Base-by-base conservation (phyloP, 1,140 invertebrate species). In the Scaptomyza graminum region DNA sequence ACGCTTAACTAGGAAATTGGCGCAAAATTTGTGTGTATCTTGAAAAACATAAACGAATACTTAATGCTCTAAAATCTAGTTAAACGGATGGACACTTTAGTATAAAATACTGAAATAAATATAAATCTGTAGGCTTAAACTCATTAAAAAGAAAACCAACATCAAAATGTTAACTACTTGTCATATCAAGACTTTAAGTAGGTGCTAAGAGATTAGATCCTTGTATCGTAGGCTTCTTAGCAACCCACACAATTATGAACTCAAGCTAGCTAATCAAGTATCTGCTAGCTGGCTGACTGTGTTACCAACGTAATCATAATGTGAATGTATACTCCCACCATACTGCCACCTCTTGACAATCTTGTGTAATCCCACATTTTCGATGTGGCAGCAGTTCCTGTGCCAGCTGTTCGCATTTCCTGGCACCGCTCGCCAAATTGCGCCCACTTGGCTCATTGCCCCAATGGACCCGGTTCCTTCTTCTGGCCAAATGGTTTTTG, bases 401-500 rank as follows among this genome's bases (percentile, higher is more conserved):
- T 62, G 74, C 37, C 77, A 74, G 69, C 74, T 74, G 81, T 59
- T 85, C 81, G 51, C 65, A 77, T 85, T 87, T 87, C 74, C 77
- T 31, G 12, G 9, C 41, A 60, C 56, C 54, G 55, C 49, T 75
- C 57, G 50, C 74, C 59, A 74, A 80, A 79, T 82, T 79, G 82
- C 79, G 78, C 78, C 82, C 78, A 87, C 78, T 85, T 85, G 82
- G 78, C 82, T 82, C 78, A 68, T 85, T 80, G 81, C 81, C 74
- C 74, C 37, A n/a, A 41, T 66, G 80, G 43, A 65, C 60, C 34
- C 65, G 31, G 22, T 62, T 34, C 16, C 55, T 28, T 43, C 63
- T 54, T 51, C 65, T 61, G 60, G 73, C 78, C 65, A 75, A 83
- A 74, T 76, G 73, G 52, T 72, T 60, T 59, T 67, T 39, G 47